Conservation (phyloP, 23 tunicate species). For the Ascidia mentula region DNA sequence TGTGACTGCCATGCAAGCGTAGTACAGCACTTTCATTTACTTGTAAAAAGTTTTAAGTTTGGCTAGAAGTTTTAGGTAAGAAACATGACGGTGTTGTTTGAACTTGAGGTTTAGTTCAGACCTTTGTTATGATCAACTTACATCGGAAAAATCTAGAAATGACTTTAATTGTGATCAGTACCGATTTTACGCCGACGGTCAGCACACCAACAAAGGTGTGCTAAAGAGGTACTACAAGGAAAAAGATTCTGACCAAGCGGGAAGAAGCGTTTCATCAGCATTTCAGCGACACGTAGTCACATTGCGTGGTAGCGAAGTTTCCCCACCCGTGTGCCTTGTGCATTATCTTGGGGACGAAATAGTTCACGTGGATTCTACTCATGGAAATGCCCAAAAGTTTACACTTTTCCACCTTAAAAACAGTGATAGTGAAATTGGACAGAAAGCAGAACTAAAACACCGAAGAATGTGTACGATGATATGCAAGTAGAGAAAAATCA, state of each 20-base stretch:
- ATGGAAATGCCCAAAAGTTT: neutral
- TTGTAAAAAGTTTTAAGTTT: too few relatives aligned
- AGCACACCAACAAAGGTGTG: neutral
- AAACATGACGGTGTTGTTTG: too few relatives aligned
- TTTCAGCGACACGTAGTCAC: neutral
- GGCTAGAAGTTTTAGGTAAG: too few relatives aligned
- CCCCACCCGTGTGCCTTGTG: neutral
- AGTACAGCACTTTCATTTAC: too few relatives aligned
- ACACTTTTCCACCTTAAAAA: neutral
- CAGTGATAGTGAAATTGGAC: neutral
- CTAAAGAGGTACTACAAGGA: neutral
- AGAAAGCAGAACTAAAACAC: neutral
- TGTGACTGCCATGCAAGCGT: too few relatives aligned
- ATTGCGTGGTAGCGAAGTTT: too few relatives aligned
- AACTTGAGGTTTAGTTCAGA: too few relatives aligned
- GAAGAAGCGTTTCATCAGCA: neutral
- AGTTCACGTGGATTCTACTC: neutral
- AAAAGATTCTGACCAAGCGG: neutral
- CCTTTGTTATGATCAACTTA: too few relatives aligned
- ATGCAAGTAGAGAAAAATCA: neutral
- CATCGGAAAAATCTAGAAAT: too few relatives aligned
- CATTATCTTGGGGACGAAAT: neutral
- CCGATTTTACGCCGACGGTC: neutral
- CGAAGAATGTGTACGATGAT: conserved; percentile 5
- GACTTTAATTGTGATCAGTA: conserved; percentile 7